Base-by-base conservation (phyloP, 1,140 invertebrate species). In the Ceratoteleas bidentatus region DNA sequence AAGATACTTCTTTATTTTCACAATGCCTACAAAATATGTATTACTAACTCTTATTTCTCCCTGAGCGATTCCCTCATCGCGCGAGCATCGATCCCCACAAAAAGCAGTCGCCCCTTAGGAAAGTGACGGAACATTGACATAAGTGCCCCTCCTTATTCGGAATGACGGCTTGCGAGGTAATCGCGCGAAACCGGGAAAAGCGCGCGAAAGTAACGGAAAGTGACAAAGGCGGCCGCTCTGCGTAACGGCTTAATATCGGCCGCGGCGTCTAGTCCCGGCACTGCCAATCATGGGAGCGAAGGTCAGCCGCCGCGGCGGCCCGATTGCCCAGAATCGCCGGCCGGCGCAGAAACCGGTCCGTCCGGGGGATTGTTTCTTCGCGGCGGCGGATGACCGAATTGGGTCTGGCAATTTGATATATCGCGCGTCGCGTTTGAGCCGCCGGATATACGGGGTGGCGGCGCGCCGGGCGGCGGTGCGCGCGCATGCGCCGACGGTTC, bases 321-420 rank as follows among this genome's bases (percentile, higher is more conserved):
- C 62, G 64, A 61, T 72, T 50, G 14, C 50, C 54, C 50, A 62
- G 72, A 66, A 73, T 75, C 49, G 45, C 57, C 32, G 36, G 61
- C 58, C 85, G 76, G 74, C 72, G 33, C 36, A 58, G 85, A 83
- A 88, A 89, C 88, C 88, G 88, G 85, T n/a, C n/a, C n/a, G n/a
- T n/a, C 85, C 85, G 84, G 85, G 85, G 84, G 84, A 69, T 68
- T 81, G 66, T 62, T 75, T 64, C 56, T 69, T 76, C 57, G 60
- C 62, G 57, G 74, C 65, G 64, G 75, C 84, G 84, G 76, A 86
- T 86, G 69, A 78, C 80, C 80, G 80, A 83, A 83, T 83, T 83
- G 80, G 74, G 74, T 69, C 80, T 75, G 74, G 80, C 69, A 77
- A 82, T 82, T 82, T 82, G 80, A 82, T 82, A 77, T 82, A 82